Base-by-base conservation (phyloP, 2,113 vertebrate genomes). In the Nycticryphes semicollaris region DNA sequence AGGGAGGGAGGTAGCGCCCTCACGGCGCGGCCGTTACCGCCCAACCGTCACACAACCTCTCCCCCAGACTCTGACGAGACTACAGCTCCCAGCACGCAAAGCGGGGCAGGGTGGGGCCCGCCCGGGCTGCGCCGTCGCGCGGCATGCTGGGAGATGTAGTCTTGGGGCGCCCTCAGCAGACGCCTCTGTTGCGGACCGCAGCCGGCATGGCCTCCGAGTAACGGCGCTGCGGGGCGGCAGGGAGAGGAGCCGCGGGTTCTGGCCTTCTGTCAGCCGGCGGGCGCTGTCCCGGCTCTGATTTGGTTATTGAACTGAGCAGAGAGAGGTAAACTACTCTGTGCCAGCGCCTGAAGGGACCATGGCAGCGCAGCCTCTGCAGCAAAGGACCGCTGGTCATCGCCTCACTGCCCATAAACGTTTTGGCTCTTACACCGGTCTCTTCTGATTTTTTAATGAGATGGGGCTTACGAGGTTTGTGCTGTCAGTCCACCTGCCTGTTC, bases 11-110 rank as follows among this genome's bases (percentile, higher is more conserved):
- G 2, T 6, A 15, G 9, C 14, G 28, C 37, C 27, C 63, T 45
- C 43, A 12, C 39, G 4, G 41, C 25, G 21, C 20, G 27, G 10
- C 47, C 19, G 14, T 12, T 35, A 20, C 62, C 33, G 21, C 28
- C 17, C 56, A 19, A 48, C 57, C 37, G 23, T 12, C 13, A 12
- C 24, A 28, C 82, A 33, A 12, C 72, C 12, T 8, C 27, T 47
- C 30, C 14, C 12, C 43, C 13, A 2, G 12, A 6, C 14, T 8
- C 45, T 4, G 6, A 31, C 17, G 23, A 63, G 76, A 97, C 97
- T 97, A 96, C 97, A 92, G 10, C 39, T 94, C 90, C 96, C 96
- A 81, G 68, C 28, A 54, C 80, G 90, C 90, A 78, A 3, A 19
- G 91, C 70, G 39, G 5, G 5, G 2, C 3, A 3, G n/a, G 45